Conservation (phyloP, 2,888 invertebrate genomes). For the Neocrepidodera transversa region DNA sequence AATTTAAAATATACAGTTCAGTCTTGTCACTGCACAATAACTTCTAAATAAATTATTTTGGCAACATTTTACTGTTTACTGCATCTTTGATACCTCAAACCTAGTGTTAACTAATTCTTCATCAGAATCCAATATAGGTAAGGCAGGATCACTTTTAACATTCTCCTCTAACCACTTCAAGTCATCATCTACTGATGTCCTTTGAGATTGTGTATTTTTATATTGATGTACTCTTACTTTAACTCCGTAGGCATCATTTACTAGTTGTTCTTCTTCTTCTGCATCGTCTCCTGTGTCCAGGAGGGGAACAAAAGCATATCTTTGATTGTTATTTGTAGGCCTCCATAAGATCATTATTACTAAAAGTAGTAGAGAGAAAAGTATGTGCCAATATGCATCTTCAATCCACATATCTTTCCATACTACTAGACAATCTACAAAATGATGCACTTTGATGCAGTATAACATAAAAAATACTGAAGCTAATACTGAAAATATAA, state of each 20-base stretch:
- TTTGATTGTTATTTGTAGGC: conserved; percentile 94
- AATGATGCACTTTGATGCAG: conserved; percentile 82
- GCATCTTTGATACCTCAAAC: conserved; percentile 90
- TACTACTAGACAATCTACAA: conserved; percentile 78
- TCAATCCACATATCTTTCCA: conserved; percentile 96
- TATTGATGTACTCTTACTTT: conserved; percentile 68
- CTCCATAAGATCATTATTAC: conserved; percentile 96
- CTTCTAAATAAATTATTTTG: conserved; percentile 1
- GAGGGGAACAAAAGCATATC: conserved; percentile 92
- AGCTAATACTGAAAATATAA: conserved; percentile 89
- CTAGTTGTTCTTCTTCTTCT: conserved; percentile 84
- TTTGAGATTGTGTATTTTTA: conserved; percentile 59
- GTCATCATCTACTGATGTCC: conserved; percentile 73
- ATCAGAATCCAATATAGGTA: conserved; percentile 76
- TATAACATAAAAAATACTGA: conserved; percentile 94
- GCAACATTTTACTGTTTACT: conserved; percentile 69
- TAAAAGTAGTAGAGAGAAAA: conserved; percentile 85
- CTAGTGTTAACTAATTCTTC: conserved; percentile 86
- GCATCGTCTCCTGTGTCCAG: conserved; percentile 80
- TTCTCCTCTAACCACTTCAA: conserved; percentile 94
- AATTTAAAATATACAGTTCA: not conserved
- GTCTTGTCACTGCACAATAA: conserved; percentile 1
- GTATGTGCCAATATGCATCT: conserved; percentile 93
- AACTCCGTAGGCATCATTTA: conserved; percentile 86
- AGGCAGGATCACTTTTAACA: conserved; percentile 77